Base-by-base conservation (phyloP, 1,140 invertebrate species). In the Xylocopa sonorina region DNA sequence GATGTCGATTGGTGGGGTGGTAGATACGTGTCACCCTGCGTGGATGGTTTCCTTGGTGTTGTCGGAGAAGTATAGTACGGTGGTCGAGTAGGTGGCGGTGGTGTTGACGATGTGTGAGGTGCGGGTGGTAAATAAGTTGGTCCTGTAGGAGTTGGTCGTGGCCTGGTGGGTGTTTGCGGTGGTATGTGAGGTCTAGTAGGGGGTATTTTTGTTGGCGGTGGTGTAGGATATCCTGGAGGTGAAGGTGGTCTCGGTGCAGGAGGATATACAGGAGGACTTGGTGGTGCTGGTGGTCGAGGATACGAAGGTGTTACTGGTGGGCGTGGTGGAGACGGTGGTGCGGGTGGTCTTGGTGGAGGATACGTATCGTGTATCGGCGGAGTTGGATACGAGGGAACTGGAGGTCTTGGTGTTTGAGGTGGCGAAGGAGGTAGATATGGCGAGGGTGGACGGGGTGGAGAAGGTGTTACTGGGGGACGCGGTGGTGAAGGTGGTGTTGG, bases 11-110 rank as follows among this genome's bases (percentile, higher is more conserved):
- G 24, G 0, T 48, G 43, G 0, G 75, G 75, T 18, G 75, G 75
- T n/a, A 50, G 78, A 66, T 55, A 64, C 58, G 21, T 82, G 66
- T 60, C 53, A 29, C 79, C 69, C 9, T 78, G 81, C 6, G 62
- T 77, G 3, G 81, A 78, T 24, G 80, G 68, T 27, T 7, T 43
- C 38, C 9, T 18, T 32, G 43, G 34, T 72, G 29, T 24, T 18
- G 29, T 16, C 16, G 27, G 55, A 55, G n/a, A n/a, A n/a, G n/a
- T n/a, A n/a, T n/a, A n/a, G 2, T 57, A 60, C 3, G 57, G 21
- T 3, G 57, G 57, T n/a, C 34, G 90, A 80, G 14, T 91, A 90
- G 18, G 90, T 60, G 55, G 90, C 78, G 0, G 79, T 88, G 58
- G 88, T 86, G 74, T 57, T 85, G 27, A 90, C 88, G 29, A 88